Base-by-base conservation (phyloP, 1,140 invertebrate genomes). In the Conus betulinus region DNA sequence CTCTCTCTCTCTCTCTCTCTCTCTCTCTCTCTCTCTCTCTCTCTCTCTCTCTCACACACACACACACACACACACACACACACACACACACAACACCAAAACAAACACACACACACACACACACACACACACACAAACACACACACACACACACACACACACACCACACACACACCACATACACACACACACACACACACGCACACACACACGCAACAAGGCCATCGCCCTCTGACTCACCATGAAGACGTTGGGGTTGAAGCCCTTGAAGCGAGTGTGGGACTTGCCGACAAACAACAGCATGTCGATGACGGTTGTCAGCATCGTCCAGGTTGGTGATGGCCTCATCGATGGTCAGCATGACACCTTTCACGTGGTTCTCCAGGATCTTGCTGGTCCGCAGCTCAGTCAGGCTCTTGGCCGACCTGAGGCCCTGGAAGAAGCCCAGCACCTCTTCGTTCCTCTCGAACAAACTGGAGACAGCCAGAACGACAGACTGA, bases 321-420 rank as follows among this genome's bases (percentile, higher is more conserved):
- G 98, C 96, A 92, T 98, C 97, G 92, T 98, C 98, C 84, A 98
- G 96, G 53, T 97, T 97, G 93, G 97, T 97, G 94, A 98, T 98
- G 63, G 97, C 97, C 93, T 98, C 95, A 90, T 96, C 95, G 84
- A 99, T 95, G 3, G 98, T 98, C 90, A 96, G 96, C 98, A 99
- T 98, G 17, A 99, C 98, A 91, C 97, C 97, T 88, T 96, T 97
- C 23, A 98, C 98, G 93, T 99, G 98, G 93, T 98, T 97, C 13
- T 97, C 97, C 52, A 99, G 95, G 95, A 98, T 97, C 95, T 89
- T 88, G 88, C 97, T 97, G 90, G 97, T 96, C 78, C 97, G 97
- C 92, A 98, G 97, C 89, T 97, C 97, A 91, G 98, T 97, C 91
- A 97, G 97, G 52, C 97, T 98, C 90, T 97, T 96, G 89, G 97